phyloP scores from a whole-genome alignment of 2,797 vertebrate species.

The Sarcoramphus papa region DNA sequence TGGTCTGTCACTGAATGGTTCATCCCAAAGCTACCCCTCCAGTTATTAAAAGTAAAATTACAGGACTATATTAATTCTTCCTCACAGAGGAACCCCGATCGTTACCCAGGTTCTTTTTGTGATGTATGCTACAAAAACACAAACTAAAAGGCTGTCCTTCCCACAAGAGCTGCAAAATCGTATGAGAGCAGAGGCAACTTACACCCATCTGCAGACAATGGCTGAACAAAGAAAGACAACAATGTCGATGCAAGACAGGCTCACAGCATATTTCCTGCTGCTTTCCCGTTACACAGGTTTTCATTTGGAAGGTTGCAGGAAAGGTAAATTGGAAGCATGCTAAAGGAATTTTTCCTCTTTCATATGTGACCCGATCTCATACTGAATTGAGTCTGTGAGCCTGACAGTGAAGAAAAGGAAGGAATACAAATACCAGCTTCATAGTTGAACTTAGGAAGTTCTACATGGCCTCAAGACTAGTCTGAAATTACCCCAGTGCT shows the following conservation, averaged over 20 bases:
- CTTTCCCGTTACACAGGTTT: background rate
- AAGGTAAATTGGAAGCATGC: background rate
- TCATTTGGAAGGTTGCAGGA: background rate
- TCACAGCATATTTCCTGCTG: background rate
- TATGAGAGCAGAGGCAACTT: background rate
- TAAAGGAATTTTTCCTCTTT: background rate
- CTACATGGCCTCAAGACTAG: background rate
- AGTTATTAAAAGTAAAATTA: background rate
- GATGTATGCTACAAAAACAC: background rate
- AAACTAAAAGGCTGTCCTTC: background rate
- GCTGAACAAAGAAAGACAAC: background rate
- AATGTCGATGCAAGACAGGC: accelerated
- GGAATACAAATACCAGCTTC: background rate
- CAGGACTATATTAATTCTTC: background rate
- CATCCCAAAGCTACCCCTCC: background rate
- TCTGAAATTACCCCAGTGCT: background rate
- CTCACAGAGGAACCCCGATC: background rate
- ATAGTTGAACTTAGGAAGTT: background rate
- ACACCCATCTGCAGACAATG: background rate
- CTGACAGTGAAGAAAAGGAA: background rate
- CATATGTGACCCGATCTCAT: background rate
- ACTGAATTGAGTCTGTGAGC: background rate
- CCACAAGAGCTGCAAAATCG: background rate
- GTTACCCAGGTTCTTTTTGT: background rate
- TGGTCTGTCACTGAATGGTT: background rate